Base-by-base conservation (phyloP, 2,113 vertebrate species). In the Crotophaga sulcirostris region DNA sequence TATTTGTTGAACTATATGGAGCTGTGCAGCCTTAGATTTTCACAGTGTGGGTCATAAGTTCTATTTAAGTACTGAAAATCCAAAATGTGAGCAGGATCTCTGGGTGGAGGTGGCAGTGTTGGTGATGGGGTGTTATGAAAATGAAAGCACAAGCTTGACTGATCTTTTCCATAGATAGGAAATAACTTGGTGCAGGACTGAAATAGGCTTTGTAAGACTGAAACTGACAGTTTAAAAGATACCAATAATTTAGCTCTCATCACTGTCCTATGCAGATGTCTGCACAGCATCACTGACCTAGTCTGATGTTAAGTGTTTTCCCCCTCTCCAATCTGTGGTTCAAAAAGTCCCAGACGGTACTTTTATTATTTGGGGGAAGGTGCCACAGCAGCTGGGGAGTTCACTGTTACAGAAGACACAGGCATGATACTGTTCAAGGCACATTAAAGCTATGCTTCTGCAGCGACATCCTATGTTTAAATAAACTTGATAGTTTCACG, bases 111-210 rank as follows among this genome's bases (percentile, higher is more conserved):
- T 4, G 19, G 66, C 0, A 19, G 47, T 51, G 40, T 16, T 45
- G 24, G 36, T 4, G 17, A 62, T 0, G 55, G 58, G 51, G 42
- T 74, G 60, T 87, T 66, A 56, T 3, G 73, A 95, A 95, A 96
- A 91, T 42, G 80, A 94, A 96, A 96, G n/a, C 68, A 90, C 69
- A 72, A 90, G 40, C 64, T 64, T 90, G 86, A 89, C 88, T 81
- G 83, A 96, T 96, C 64, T 54, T 92, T 96, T 96, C 93, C 94
- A 96, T 8, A 86, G 93, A 93, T 62, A 95, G 88, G 85, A 96
- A 94, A 89, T 64, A 95, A 94, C 90, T 78, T 12, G 1, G 56
- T 64, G 40, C 72, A 72, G 76, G 88, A 67, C 79, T 92, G 88
- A 90, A 92, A 81, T 45, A 0, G 0, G 78, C 79, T 93, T 63